phyloP scores from a whole-genome alignment of 2,113 vertebrate species.

The Brachyistius frenatus region DNA sequence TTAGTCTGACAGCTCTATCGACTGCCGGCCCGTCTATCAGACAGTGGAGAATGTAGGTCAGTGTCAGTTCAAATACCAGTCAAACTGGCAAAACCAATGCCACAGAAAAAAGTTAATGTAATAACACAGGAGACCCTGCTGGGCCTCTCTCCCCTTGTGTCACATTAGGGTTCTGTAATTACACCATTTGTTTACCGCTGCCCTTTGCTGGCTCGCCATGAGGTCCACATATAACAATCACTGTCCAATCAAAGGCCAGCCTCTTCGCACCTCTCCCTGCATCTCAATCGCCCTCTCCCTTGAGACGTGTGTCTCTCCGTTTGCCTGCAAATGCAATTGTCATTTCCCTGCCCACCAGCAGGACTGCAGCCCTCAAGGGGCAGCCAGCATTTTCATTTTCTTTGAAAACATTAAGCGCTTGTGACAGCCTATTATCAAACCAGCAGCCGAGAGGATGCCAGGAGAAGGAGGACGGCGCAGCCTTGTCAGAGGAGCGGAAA shows the following conservation, averaged over 20 bases:
- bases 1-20: conserved; percentile 14
- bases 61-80: conserved; percentile 62
- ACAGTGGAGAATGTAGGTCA: conserved; percentile 60
- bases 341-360: conserved; percentile 33
- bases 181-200: conserved; percentile 57
- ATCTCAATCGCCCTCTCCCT: not conserved
- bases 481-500: not conserved
- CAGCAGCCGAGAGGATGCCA: conserved; percentile 20
- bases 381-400: conserved; percentile 53
- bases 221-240: conserved; percentile 64
- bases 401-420: conserved; percentile 58
- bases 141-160: conserved; percentile 18
- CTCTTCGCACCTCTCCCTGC: not conserved
- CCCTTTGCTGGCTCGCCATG: conserved; percentile 39
- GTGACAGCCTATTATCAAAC: conserved; percentile 72
- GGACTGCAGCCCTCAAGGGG: not conserved
- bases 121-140: conserved; percentile 25
- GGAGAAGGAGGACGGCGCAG: not conserved
- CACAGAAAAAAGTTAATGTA: conserved; percentile 22
- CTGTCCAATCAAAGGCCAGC: conserved; percentile 53
- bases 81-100: conserved; percentile 48
- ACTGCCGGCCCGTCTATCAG: conserved; percentile 29
- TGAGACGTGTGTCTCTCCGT: conserved; percentile 22
- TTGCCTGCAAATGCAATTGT: conserved; percentile 54
- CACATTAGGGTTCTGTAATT: conserved; percentile 60